Conservation (phyloP, 2,888 invertebrate genomes). For the Physocephala rufipes region DNA sequence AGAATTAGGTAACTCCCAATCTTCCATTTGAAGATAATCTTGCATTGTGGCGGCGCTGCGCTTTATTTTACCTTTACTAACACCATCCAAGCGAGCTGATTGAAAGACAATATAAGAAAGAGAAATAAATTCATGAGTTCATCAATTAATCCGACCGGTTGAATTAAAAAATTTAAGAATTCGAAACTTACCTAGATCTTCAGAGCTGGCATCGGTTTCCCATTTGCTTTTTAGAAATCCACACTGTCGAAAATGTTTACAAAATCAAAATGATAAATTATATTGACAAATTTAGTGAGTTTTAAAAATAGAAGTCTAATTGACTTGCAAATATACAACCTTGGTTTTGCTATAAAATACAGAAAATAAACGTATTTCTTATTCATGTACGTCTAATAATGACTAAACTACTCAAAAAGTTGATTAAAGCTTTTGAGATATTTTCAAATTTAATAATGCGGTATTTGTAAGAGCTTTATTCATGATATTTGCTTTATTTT, state of each 20-base stretch:
- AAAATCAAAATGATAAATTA: constrained; percentile 32
- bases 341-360: neutral
- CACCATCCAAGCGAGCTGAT: constrained; percentile 92
- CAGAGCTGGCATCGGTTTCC: constrained; percentile 85
- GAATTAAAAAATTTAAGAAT: constrained; percentile 1
- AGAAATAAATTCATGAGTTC: constrained; percentile 1
- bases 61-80: constrained; percentile 75
- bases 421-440: neutral
- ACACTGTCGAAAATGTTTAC: constrained; percentile 52
- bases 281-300: neutral
- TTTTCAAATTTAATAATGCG: neutral
- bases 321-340: neutral
- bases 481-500: neutral
- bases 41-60: constrained; percentile 77
- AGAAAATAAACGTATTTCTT: too few species aligned
- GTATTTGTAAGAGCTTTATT: constrained; percentile 18
- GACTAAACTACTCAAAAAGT: neutral
- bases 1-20: constrained; percentile 72
- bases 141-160: neutral
- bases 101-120: neutral
- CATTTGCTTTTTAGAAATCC: constrained; percentile 76
- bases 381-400: neutral
- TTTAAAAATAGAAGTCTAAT: neutral
- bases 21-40: constrained; percentile 86
- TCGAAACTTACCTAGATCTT: constrained; percentile 81